Base-by-base conservation (phyloP, 2,888 invertebrate genomes). In the Drosophila mulleri region DNA sequence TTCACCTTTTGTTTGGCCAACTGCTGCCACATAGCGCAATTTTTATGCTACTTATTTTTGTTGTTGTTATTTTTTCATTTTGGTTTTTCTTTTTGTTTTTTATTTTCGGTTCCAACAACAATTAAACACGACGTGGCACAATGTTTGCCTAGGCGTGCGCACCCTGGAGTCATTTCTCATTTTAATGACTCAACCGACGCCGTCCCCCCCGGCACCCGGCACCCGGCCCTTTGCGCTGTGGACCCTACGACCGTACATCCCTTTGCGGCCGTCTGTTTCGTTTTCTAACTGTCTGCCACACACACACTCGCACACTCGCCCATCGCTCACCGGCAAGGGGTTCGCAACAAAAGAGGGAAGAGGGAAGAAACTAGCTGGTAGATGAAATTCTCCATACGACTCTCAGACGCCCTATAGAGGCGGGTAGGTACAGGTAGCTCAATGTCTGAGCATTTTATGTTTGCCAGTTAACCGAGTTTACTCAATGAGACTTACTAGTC, bases 151-250 rank as follows among this genome's bases (percentile, higher is more conserved):
- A 76, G 80, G 85, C 83, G 77, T 58, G 58, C 59, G 59, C 47
- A 68, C 80, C 84, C 84, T 62, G 71, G 66, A 84, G 89, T 82
- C 85, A 87, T 89, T 84, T 87, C 72, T 89, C 84, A 84, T 84
- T 84, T 84, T 84, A 84, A 84, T 84, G 84, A 84, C 84, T 84
- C 89, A 84, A 84, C 89, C 74, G 74, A 75, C 84, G 83, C 88
- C 69, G 66, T 67, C 72, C 68, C 59, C 59, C 53, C 54, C 48
- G 50, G 26, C 26, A 26, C 29, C 29, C 29, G 8, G 8, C 29
- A 29, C 42, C 56, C 58, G 18, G 18, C 20, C n/a, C 6, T 23
- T 29, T 8, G 12, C 32, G 16, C 7, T n/a, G 12, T 39, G 20
- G 5, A 42, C 52, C 39, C 26, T 39, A 18, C 53, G 16, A 29